Base-by-base conservation (phyloP, 2,888 invertebrate species). In the Vandiemenella viatica region DNA sequence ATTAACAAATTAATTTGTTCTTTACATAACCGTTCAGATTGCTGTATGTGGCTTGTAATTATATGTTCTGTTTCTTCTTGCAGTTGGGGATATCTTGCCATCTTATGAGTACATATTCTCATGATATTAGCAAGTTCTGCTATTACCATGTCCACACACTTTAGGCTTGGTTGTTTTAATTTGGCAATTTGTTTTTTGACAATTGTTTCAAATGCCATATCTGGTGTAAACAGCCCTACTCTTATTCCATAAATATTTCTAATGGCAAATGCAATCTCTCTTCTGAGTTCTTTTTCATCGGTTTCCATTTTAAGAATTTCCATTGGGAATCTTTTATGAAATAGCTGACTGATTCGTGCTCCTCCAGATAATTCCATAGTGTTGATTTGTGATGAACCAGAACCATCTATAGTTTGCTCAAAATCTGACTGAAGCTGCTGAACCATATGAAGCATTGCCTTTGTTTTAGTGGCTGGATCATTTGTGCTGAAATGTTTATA, bases 281-380 rank as follows among this genome's bases (percentile, higher is more conserved):
- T 77, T 41, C 98, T 79, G 58, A 98, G 71, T 65, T 98, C 97
- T 67, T 97, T 97, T 67, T 98, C 98, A 64, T 99, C 97, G 65
- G 96, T 96, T 65, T 97, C 95, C 93, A 97, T 98, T 75, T 95
- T 95, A 57, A 96, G 95, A 60, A 96, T 90, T 72, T 96, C 97
- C 69, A 98, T 98, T 17, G 97, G 97, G 68, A 98, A 95, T 61
- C 98, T 76, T 71, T 99, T 98, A 67, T 98, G 97, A n/a, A 71
- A 59, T 19, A 60, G 41, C 6, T 37, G 26, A 20, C 8, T 2
- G n/a, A n/a, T n/a, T n/a, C n/a, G n/a, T n/a, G n/a, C n/a, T n/a
- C n/a, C n/a, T n/a, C n/a, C n/a, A 20, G n/a, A 43, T 8, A 50
- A 10, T 63, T 77, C 76, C 26, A 73, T 67, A 1, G 76, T 78